Base-by-base conservation (phyloP, 2,797 vertebrate genomes). In the Cossypha niveicapilla region DNA sequence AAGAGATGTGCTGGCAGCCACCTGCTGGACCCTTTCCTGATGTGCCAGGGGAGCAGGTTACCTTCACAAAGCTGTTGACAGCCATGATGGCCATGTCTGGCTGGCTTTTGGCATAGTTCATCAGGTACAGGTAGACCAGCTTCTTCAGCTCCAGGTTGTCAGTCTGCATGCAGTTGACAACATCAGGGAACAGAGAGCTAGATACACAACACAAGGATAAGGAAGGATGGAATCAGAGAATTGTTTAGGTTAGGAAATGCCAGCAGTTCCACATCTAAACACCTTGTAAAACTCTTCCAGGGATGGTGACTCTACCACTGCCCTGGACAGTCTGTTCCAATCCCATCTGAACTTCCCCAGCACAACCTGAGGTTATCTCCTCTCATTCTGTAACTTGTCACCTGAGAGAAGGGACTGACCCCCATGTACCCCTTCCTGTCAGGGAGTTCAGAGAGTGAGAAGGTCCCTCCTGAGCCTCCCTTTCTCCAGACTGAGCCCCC, bases 51-150 rank as follows among this genome's bases (percentile, higher is more conserved):
- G 51, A 77, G 65, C 61, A 80, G 47, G 35, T 98, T 97, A 97
- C 99, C 99, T 99, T 99, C 75, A 99, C 99, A 88, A 99, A 99
- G 97, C 99, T 99, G 98, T 99, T 99, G 90, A 99, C 99, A 6
- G 99, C 99, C 99, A 99, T 99, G 97, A 99, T 99, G 97, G 99
- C 99, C 99, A 99, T 99, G 94, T 99, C 99, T 6, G 99, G 99
- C 94, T 99, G 99, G 86, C 99, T 99, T 95, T 99, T 99, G 97
- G 99, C 99, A 0, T 99, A 99, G 97, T 99, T 99, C 99, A 99
- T 99, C 90, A 99, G 95, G 96, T 99, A 99, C 13, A 99, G 98
- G 94, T 99, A 99, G 28, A 99, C 99, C 75, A 99, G 95, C 96
- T 99, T 99, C 98, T 99, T 99, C 94, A 99, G 97, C 95, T 99